Evolutionary conservation across 2,797 vertebrate genomes (phyloP), one percentile per base, ranked within the genome.

Genomic region (Lutra lutra): DNA sequence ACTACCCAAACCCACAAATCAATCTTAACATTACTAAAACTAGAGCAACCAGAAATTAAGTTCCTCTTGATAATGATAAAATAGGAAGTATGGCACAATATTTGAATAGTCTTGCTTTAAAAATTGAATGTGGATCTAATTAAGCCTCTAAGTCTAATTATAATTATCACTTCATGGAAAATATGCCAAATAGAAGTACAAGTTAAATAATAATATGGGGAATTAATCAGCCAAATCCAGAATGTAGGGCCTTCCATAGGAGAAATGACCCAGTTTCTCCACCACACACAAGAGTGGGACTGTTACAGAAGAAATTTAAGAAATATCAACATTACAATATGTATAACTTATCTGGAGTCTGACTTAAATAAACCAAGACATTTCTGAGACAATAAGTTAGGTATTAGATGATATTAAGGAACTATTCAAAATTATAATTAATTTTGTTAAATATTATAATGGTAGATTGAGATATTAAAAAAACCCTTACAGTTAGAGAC

Each of bases 371-470:
- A 70, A 56, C 18, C 18, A 73, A 83, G 56, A 83, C 6, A 64
- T 75, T 75, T 94, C 54, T 6, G 21, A 86, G 32, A 46, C 25
- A 68, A 2, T 43, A 90, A 78, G 29, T 29, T 58, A 29, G 25
- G 51, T 51, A 70, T 48, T 75, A 89, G 32, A 38, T 73, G 27
- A 35, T 48, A 80, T 51, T 80, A 80, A 72, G 32, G 10, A 78
- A 86, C 79, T 79, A 80, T 23, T 80, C 51, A 94, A 88, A 94
- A 72, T 62, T 72, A 32, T n/a, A 72, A 38, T 62, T 79, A 54
- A 54, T 54, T 54, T 89, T 91, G 38, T 78, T 79, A 85, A 86
- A 66, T 78, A 86, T 79, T 79, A 80, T 48, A 72, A 95, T 40
- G n/a, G 40, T 21, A 62, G 23, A 62, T 3, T 79, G 27, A n/a